These are phyloP conservation scores for Sarcophaga subvicina DNA, from an alignment of 2,888 invertebrate genomes.

Conservation along the genomic window DNA sequence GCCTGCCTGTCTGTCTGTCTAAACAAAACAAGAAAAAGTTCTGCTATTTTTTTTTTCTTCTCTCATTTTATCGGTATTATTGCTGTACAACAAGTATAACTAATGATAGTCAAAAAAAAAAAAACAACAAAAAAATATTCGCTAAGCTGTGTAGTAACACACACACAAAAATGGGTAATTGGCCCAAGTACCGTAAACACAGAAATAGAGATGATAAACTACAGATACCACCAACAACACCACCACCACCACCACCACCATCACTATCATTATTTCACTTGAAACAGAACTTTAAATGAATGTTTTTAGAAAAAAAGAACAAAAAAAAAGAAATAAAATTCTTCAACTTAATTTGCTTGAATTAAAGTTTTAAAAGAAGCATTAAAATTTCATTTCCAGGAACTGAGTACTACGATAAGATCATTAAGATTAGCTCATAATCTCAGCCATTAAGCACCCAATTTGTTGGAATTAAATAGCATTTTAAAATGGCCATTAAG, in stretches of 20 bases:
- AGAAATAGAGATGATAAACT: slow-evolving; percentile 63
- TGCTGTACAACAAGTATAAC: slow-evolving; percentile 59
- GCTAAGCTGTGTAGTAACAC: slow-evolving; percentile 28
- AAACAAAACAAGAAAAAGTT: slow-evolving; percentile 43
- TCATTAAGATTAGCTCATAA: background rate
- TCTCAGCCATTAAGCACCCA: too few relatives aligned
- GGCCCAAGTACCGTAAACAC: slow-evolving; percentile 73
- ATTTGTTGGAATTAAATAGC: too few relatives aligned
- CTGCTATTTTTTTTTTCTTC: background rate
- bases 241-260: background rate
- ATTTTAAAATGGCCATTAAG: too few relatives aligned
- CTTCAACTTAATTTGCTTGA: background rate
- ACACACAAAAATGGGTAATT: slow-evolving; percentile 74
- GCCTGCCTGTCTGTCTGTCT: slow-evolving; percentile 32
- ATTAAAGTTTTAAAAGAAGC: too few relatives aligned
- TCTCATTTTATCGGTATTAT: slow-evolving; percentile 25
- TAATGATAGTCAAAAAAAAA: slow-evolving; percentile 63
- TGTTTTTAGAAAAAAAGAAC: background rate
- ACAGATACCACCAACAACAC: slow-evolving; percentile 36
- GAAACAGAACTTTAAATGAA: slow-evolving; percentile 40
- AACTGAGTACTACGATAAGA: too few relatives aligned
- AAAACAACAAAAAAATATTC: slow-evolving; percentile 5
- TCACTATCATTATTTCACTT: background rate
- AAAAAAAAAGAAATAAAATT: background rate
- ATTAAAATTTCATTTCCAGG: too few relatives aligned